These are phyloP conservation scores for Alaudala cheleensis DNA, from an alignment of 2,113 vertebrate species.

Conservation along the genomic window DNA sequence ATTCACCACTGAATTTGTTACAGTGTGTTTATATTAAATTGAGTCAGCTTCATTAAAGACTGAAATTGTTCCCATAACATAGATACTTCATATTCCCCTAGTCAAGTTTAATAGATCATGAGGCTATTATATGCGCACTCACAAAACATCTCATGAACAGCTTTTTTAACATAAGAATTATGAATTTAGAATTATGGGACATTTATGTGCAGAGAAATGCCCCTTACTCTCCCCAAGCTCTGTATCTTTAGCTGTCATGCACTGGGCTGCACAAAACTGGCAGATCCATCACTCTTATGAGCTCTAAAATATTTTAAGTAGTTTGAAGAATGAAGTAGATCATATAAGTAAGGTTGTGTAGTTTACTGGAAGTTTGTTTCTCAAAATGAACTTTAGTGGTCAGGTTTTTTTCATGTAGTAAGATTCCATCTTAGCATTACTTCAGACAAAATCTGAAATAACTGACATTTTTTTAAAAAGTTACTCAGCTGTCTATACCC, in stretches of 20 bases:
- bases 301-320: neutral
- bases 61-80: neutral
- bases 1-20: neutral
- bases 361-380: neutral
- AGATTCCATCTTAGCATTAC: neutral
- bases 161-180: neutral
- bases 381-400: neutral
- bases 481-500: neutral
- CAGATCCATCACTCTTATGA: neutral
- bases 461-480: neutral
- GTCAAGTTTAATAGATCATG: neutral
- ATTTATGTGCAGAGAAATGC: neutral
- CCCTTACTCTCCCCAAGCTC: neutral
- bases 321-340: neutral
- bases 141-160: neutral
- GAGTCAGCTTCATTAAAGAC: neutral
- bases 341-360: neutral
- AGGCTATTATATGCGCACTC: neutral
- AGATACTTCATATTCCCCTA: neutral
- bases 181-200: neutral
- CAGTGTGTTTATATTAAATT: neutral
- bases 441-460: neutral
- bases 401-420: neutral
- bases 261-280: neutral
- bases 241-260: neutral